phyloP scores from a whole-genome alignment of 2,113 vertebrate genomes.

The Dicentrarchus labrax region DNA sequence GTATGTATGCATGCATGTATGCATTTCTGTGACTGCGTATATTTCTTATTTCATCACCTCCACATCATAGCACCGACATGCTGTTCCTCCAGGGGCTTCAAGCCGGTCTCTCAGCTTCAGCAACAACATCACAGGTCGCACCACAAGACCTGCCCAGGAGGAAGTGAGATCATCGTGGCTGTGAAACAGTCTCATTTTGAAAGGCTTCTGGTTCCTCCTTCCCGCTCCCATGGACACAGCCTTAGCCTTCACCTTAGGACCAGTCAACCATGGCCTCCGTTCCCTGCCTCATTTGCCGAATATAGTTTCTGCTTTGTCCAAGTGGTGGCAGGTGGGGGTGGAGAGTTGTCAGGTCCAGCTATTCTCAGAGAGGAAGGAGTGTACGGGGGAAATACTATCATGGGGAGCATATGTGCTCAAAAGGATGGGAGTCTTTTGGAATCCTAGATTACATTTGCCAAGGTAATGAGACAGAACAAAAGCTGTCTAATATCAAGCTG shows the following conservation, averaged over 20 bases:
- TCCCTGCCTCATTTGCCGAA: slow-evolving; percentile 76
- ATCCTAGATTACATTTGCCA: slow-evolving; percentile 73
- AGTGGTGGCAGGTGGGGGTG: slow-evolving; percentile 68
- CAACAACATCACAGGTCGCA: slow-evolving; percentile 52
- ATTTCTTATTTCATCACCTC: slow-evolving; percentile 14
- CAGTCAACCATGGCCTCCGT: slow-evolving; percentile 65
- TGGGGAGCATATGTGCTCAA: slow-evolving; percentile 33
- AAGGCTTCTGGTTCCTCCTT: slow-evolving; percentile 42
- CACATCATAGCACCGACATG: slow-evolving; percentile 27
- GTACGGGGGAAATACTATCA: slow-evolving; percentile 50
- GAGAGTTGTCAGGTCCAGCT: slow-evolving; percentile 65
- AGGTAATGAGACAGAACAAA: slow-evolving; percentile 80
- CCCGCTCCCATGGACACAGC: slow-evolving; percentile 49
- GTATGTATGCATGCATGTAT: neutral
- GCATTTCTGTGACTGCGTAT: slow-evolving; percentile 22
- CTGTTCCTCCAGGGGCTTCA: slow-evolving; percentile 21
- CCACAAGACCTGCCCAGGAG: slow-evolving; percentile 40
- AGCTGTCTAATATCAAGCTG: slow-evolving; percentile 71
- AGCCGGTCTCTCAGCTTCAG: slow-evolving; percentile 26
- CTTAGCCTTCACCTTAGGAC: slow-evolving; percentile 60
- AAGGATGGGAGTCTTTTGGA: slow-evolving; percentile 58
- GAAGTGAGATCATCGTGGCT: slow-evolving; percentile 60
- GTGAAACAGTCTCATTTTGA: slow-evolving; percentile 57
- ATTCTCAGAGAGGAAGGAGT: slow-evolving; percentile 50
- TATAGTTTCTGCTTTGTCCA: slow-evolving; percentile 76